Evolutionary conservation across 2,113 vertebrate species (phyloP), one percentile per base, ranked within the genome.

Genomic region (Equus przewalskii): DNA sequence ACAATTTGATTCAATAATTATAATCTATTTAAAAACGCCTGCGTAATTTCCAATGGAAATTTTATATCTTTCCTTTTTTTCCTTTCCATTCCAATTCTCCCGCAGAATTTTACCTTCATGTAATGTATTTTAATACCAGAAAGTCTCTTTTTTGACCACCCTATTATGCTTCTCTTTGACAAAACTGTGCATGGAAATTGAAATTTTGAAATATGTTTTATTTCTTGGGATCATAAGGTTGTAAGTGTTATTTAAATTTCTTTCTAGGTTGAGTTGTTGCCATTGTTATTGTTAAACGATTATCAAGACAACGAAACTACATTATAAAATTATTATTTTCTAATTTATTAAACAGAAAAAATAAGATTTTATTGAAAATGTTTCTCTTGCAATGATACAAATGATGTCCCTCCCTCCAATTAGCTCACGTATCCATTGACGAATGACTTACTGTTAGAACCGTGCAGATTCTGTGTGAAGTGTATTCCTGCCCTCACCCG

Each of bases 1-100:
- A 90, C 58, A 49, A 28, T 92, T 51, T 93, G 69, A 96, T 79
- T 96, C 72, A 72, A 78, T 95, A 90, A 86, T 70, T 44, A 86
- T 36, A 92, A 97, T 70, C 33, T 56, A 62, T 41, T 84, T 56
- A 81, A 91, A 83, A 88, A 84, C 82, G 24, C 1, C 21, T 56
- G 15, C 33, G 62, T 70, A 84, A 91, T 73, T 75, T 91, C 46
- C 67, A 73, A n/a, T 88, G 70, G 58, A 75, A 91, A 81, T 54
- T 72, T 88, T 64, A 30, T 44, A 70, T 84, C 54, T 95, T 94
- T 91, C 30, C 8, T 46, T 80, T 94, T 91, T 73, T 5, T 70
- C 44, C 24, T 90, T 97, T 81, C 62, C 7, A 49, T 92, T 67
- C 44, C 7, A 67, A 81, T 89, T 75, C n/a, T 73, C n/a, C 22